These are phyloP conservation scores for Cichladusa arquata DNA, from an alignment of 2,113 vertebrate species.

Conservation along the genomic window DNA sequence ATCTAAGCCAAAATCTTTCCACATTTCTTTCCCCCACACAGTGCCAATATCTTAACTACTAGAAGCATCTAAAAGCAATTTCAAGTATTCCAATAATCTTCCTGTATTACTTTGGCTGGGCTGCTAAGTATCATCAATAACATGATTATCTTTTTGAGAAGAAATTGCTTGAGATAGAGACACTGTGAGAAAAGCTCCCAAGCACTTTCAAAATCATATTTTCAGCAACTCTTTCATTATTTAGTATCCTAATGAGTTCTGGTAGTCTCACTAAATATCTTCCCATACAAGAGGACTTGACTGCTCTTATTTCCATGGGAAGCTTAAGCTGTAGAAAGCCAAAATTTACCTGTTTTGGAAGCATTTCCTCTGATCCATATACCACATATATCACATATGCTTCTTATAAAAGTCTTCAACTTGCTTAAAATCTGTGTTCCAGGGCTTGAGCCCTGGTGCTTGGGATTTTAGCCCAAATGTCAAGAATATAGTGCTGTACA, in stretches of 20 bases:
- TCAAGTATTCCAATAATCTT: constrained; percentile 35
- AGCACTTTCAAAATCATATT: neutral
- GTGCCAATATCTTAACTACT: constrained; percentile 26
- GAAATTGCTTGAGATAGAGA: constrained; percentile 3
- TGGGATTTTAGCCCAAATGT: neutral
- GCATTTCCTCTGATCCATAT: neutral
- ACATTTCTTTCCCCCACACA: neutral
- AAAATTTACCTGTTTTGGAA: neutral
- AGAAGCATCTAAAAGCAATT: constrained; percentile 43
- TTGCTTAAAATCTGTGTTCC: neutral
- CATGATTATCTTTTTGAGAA: constrained; percentile 21
- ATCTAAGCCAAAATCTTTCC: constrained; percentile 16
- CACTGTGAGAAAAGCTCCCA: neutral
- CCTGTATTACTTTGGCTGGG: constrained; percentile 1
- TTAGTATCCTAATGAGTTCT: constrained; percentile 18
- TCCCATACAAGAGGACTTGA: neutral
- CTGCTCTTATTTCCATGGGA: neutral
- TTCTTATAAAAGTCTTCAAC: neutral
- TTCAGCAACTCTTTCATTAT: constrained; percentile 20
- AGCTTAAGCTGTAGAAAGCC: neutral
- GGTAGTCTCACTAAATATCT: neutral
- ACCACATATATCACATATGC: neutral
- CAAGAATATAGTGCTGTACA: neutral
- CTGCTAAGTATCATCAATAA: constrained; percentile 37
- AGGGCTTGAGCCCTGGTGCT: neutral